phyloP scores from a whole-genome alignment of 2,888 invertebrate genomes.

The Strigamia transsilvanica region DNA sequence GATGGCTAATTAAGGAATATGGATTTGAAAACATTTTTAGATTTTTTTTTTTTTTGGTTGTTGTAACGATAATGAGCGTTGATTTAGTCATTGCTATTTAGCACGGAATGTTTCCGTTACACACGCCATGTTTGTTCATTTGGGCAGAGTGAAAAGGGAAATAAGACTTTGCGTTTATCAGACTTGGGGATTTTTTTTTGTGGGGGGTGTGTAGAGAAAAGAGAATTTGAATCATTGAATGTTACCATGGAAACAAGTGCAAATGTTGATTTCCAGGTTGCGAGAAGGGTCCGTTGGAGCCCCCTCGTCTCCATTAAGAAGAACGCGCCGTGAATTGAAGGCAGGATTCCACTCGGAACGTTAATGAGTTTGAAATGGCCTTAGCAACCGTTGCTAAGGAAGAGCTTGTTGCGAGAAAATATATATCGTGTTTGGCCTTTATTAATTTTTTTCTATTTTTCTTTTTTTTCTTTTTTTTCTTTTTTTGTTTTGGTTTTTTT shows the following conservation, averaged over 20 bases:
- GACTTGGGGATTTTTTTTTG: conserved; percentile 1
- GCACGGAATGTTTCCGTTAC: conserved; percentile 32
- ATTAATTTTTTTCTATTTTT: not conserved
- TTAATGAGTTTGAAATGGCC: conserved; percentile 49
- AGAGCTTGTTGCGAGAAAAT: conserved; percentile 26
- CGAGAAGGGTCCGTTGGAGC: conserved; percentile 37
- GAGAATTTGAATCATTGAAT: conserved; percentile 5
- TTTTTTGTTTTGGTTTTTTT: not conserved
- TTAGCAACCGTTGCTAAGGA: conserved; percentile 35
- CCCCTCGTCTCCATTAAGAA: conserved; percentile 46
- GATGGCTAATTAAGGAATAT: not conserved
- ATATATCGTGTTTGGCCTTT: not conserved
- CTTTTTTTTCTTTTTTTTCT: not conserved
- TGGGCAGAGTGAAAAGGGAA: not conserved
- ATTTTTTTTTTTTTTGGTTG: not conserved
- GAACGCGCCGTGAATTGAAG: conserved; percentile 49
- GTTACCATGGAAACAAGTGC: conserved; percentile 46
- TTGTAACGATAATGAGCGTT: conserved; percentile 12
- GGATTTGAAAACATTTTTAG: conserved; percentile 12
- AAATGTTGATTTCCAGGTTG: conserved; percentile 40
- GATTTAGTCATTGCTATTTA: conserved; percentile 33
- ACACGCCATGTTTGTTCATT: conserved; percentile 49
- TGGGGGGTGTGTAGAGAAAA: not conserved
- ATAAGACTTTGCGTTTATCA: conserved; percentile 21
- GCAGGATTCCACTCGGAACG: conserved; percentile 40